These are phyloP conservation scores for Rhopalosiphum maidis DNA, from an alignment of 1,140 invertebrate species.

Conservation along the genomic window DNA sequence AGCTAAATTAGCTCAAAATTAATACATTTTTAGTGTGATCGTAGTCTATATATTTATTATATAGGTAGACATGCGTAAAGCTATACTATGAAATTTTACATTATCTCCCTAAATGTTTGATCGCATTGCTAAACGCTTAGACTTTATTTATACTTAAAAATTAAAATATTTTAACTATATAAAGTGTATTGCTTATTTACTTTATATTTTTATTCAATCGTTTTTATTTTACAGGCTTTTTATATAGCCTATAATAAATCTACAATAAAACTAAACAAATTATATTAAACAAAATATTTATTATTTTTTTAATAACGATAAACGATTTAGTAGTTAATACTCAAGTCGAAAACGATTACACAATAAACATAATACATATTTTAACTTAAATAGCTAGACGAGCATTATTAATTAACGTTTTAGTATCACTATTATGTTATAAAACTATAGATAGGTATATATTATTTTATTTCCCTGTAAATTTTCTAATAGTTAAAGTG, in stretches of 20 bases:
- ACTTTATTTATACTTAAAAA: not conserved
- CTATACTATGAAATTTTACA: not conserved
- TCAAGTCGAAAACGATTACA: not conserved
- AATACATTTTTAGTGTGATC: no score
- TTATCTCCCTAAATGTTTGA: not conserved
- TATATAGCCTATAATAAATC: not conserved
- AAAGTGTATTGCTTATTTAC: not conserved
- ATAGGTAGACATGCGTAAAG: not conserved
- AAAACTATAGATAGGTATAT: not conserved
- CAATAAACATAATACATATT: not conserved
- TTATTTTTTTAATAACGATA: not conserved
- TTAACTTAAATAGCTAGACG: not conserved
- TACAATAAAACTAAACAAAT: not conserved
- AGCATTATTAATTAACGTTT: not conserved
- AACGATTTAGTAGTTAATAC: not conserved
- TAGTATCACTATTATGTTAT: not conserved
- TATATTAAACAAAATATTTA: not conserved
- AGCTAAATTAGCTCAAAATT: not conserved
- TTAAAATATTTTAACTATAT: not conserved
- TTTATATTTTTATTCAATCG: not conserved
- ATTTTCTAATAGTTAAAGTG: not conserved
- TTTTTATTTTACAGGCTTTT: not conserved
- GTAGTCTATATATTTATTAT: not conserved
- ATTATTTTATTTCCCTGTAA: not conserved
- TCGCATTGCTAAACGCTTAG: not conserved